Conservation (phyloP, 2,888 invertebrate species). For the Ommatoiulus sabulosus region DNA sequence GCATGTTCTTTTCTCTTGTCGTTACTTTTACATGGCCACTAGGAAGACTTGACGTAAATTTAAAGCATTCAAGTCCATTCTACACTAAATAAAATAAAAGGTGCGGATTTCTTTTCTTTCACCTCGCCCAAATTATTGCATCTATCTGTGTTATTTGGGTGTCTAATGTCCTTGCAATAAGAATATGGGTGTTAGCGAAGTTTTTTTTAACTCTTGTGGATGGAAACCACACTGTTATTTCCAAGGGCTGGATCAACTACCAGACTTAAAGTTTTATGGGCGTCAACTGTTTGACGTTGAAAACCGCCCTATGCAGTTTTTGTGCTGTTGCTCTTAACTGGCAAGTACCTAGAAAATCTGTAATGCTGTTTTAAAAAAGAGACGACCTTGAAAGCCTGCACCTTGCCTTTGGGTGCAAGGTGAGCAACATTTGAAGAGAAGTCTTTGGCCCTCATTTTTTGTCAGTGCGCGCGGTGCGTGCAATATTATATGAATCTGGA, state of each 20-base stretch:
- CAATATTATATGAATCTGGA: constrained; percentile 31
- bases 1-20: not conserved
- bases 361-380: constrained; percentile 19
- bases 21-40: not conserved
- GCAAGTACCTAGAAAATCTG: not conserved
- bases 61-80: not conserved
- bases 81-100: constrained; percentile 7
- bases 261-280: not conserved
- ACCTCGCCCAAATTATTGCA: constrained; percentile 33
- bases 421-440: constrained; percentile 46
- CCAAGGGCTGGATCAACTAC: not conserved
- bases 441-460: constrained; percentile 47
- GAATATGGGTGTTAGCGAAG: not conserved
- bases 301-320: constrained; percentile 46
- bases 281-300: not conserved
- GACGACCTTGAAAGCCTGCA: constrained; percentile 47
- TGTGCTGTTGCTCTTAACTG: not conserved
- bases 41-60: not conserved
- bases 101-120: not conserved
- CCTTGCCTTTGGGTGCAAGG: constrained; percentile 50
- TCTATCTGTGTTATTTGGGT: constrained; percentile 14
- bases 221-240: not conserved
- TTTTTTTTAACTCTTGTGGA: not conserved
- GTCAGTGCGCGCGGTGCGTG: not conserved
- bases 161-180: constrained; percentile 28